Evolutionary conservation across 1,140 invertebrate species (phyloP).

Genomic region (Drosophila erecta): DNA sequence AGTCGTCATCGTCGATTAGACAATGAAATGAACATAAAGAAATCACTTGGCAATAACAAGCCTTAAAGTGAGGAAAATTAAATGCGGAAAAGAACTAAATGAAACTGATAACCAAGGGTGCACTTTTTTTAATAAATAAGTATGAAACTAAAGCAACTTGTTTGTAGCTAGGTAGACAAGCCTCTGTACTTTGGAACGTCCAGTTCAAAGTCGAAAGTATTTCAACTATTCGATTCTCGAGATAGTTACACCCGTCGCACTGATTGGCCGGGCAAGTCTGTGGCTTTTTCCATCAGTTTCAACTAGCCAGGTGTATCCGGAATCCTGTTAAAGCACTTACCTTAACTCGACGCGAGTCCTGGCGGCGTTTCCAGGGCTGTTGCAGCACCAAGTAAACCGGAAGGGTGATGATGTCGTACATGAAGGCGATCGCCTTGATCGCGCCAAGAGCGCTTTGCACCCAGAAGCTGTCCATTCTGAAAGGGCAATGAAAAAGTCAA

Average conservation of each 20-base stretch:
- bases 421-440: conserved; percentile 91
- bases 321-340: conserved; percentile 81
- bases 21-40: conserved; percentile 11
- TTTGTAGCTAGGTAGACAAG: conserved; percentile 17
- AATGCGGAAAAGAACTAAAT: conserved; percentile 17
- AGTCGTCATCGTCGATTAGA: conserved; percentile 27
- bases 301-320: neutral
- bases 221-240: conserved; percentile 25
- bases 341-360: conserved; percentile 90
- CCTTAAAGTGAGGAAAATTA: conserved; percentile 15
- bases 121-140: conserved; percentile 22
- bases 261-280: conserved; percentile 5
- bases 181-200: conserved; percentile 47
- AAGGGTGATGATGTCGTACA: conserved; percentile 96
- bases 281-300: neutral
- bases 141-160: conserved; percentile 36
- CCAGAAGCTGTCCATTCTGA: conserved; percentile 92
- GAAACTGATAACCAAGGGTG: conserved; percentile 42
- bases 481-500: conserved; percentile 36
- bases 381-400: conserved; percentile 95
- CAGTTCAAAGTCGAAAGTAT: conserved; percentile 56
- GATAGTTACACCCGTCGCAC: conserved; percentile 32
- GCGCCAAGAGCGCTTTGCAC: conserved; percentile 90
- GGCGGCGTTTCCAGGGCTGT: conserved; percentile 93
- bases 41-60: conserved; percentile 1